Base-by-base conservation (phyloP, 35 echinoderm and acorn worm species). In the Holothuria glaberrima region DNA sequence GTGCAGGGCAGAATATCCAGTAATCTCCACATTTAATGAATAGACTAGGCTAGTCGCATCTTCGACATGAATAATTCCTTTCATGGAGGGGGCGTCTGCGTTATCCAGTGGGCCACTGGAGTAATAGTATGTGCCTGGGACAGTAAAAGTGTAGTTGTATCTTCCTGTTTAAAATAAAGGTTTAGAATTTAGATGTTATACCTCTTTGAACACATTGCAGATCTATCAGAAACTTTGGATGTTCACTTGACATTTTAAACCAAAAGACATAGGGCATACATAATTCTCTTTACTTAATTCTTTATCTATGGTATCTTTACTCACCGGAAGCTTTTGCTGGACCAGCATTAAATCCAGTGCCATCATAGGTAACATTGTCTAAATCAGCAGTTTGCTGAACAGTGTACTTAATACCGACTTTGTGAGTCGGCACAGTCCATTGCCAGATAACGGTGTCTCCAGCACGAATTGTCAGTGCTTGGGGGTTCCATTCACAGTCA, bases 401-500 rank as follows among this genome's bases (percentile, higher is more conserved):
- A 9, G 96, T 89, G 67, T 94, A 98, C 20, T 81, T 80, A 10
- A 98, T 98, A 58, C 93, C 93, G 17, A 30, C 75, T 21, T 94
- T 90, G 38, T 94, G 83, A 30, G 71, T 48, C 1, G 91, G 90
- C 17, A 88, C 71, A 12, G 80, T 54, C 96, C 96, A 98, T 81
- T 94, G 31, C 96, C 93, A 98, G 12, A 36, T 73, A 6, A 98
- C 96, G 7, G 88, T 86, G 58, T 98, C 96, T 33, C 96, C 93
- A 52, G 83, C 93, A 24, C 12, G 76, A 9, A 93, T 89, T 12
- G 33, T 76, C 32, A 98, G 10, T 14, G 12, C 10, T 14, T 54
- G 50, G 9, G 50, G 50, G 50, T 54, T 54, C 50, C 16, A 54
- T 54, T 17, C 9, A 54, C 50, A 54, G 16, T 5, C 9, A 17